Percentiles rank a stretch among this genome's conserved stretches.
phyloP scores from a whole-genome alignment of 1,140 invertebrate species.

The Manduca sexta region DNA sequence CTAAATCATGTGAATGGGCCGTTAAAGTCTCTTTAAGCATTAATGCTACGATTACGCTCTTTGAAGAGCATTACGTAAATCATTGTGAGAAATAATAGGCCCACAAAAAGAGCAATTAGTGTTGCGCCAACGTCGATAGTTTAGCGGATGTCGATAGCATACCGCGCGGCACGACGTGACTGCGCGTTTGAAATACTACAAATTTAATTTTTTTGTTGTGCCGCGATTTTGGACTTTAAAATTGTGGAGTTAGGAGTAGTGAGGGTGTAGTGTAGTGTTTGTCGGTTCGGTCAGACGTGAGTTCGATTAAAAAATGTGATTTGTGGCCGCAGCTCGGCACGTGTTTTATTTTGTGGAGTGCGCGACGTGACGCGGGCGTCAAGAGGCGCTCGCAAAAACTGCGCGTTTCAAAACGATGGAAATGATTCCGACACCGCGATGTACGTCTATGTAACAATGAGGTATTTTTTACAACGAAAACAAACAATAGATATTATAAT shows the following conservation, averaged over 20 bases:
- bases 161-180: constrained; percentile 58
- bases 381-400: constrained; percentile 36
- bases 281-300: constrained; percentile 43
- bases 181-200: constrained; percentile 41
- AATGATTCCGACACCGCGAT: constrained; percentile 12
- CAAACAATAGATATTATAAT: not conserved
- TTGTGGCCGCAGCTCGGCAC: constrained; percentile 58
- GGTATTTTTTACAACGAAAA: not conserved
- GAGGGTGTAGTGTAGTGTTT: constrained; percentile 7
- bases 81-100: constrained; percentile 53
- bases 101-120: constrained; percentile 63
- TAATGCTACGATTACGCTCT: constrained; percentile 50
- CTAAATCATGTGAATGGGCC: constrained; percentile 46
- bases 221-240: constrained; percentile 21
- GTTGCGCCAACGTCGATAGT: constrained; percentile 57
- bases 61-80: constrained; percentile 53
- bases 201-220: constrained; percentile 10
- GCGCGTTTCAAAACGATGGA: constrained; percentile 11
- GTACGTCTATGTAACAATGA: not conserved
- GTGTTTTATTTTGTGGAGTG: constrained; percentile 61
- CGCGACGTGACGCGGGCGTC: constrained; percentile 54
- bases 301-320: constrained; percentile 71
- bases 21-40: constrained; percentile 56
- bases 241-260: not conserved
- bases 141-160: constrained; percentile 63